These are phyloP conservation scores for Trachelus tabidus DNA, from an alignment of 2,888 invertebrate genomes.

Conservation along the genomic window DNA sequence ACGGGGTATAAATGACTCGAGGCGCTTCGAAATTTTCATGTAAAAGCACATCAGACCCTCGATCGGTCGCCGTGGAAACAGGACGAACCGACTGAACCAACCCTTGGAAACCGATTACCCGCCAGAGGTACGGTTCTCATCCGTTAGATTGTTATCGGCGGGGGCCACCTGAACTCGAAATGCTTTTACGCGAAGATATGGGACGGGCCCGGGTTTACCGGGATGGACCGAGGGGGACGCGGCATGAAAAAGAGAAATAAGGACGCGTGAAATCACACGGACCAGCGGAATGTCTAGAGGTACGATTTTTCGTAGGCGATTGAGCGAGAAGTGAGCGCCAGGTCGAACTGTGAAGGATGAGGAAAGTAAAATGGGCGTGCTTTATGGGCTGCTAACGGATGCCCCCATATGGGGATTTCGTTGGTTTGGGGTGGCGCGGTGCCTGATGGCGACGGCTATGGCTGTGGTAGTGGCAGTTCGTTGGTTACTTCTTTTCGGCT, in stretches of 20 bases:
- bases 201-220: background rate
- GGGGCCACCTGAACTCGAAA: background rate
- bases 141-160: background rate
- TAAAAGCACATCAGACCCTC: background rate
- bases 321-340: background rate
- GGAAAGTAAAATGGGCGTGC: background rate
- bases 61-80: background rate
- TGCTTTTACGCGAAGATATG: background rate
- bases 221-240: too few species aligned
- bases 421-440: background rate
- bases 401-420: background rate
- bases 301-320: constrained; percentile 1
- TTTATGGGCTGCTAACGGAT: constrained; percentile 3
- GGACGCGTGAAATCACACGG: background rate
- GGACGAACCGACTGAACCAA: background rate
- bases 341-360: background rate
- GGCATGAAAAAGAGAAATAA: background rate
- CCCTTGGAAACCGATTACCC: background rate
- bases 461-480: background rate
- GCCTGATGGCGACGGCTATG: background rate
- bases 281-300: background rate
- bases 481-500: background rate
- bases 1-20: background rate
- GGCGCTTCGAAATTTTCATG: background rate
- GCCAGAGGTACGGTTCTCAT: background rate